A percentile compares a stretch with the other conserved stretches of the same genome.
These are phyloP conservation scores for Lamellibrachia columna DNA, from an alignment of 2,888 invertebrate species.

Conservation along the genomic window DNA sequence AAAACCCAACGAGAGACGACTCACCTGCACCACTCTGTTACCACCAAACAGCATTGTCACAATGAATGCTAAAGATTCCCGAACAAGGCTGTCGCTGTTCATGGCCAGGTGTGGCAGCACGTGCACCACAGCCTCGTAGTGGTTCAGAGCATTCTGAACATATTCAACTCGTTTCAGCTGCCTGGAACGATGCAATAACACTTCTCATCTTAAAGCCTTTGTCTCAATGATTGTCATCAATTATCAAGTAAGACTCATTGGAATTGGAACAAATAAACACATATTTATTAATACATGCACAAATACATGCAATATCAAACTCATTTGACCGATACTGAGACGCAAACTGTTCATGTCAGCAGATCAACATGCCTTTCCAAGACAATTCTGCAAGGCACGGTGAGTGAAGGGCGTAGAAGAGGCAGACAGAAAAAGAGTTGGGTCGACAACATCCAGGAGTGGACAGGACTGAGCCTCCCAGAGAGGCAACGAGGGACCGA, in stretches of 20 bases:
- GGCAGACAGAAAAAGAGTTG: no score
- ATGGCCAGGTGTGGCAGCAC: slow-evolving; percentile 61
- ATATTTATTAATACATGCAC: background rate
- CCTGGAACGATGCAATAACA: slow-evolving; percentile 40
- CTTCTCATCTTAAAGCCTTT: background rate
- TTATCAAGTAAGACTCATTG: background rate
- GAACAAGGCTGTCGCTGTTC: slow-evolving; percentile 59
- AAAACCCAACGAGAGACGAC: background rate
- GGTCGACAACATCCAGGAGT: no score
- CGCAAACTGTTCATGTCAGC: no score
- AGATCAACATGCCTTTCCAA: no score
- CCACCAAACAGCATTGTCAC: slow-evolving; percentile 63
- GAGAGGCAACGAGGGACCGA: no score
- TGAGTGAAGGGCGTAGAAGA: no score
- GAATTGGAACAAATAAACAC: no score
- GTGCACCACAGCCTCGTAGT: slow-evolving; percentile 57
- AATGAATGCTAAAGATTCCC: slow-evolving; percentile 61
- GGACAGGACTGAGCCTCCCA: no score
- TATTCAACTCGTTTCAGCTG: slow-evolving; percentile 51
- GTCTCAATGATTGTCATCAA: background rate
- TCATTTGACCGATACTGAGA: no score
- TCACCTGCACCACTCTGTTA: slow-evolving; percentile 60
- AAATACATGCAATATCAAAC: no score
- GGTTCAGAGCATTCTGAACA: slow-evolving; percentile 58
- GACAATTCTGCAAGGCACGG: no score